These are phyloP conservation scores for Scomber scombrus DNA, from an alignment of 2,113 vertebrate genomes.

Conservation along the genomic window DNA sequence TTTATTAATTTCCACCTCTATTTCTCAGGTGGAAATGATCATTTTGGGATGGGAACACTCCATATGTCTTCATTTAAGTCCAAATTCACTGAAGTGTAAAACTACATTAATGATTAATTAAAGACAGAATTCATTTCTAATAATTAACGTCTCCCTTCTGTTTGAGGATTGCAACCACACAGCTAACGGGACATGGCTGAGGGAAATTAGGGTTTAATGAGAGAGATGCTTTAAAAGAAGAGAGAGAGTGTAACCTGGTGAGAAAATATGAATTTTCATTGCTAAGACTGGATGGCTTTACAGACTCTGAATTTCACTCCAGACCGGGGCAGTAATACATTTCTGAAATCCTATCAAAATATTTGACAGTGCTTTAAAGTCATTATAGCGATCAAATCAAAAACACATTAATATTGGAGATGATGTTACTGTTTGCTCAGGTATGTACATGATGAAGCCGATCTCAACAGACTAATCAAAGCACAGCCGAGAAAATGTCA, in stretches of 20 bases:
- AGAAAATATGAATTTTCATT: conserved; percentile 62
- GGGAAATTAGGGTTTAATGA: conserved; percentile 63
- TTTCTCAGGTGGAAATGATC: conserved; percentile 22
- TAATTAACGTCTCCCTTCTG: conserved; percentile 60
- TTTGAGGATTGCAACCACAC: conserved; percentile 39
- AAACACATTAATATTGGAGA: conserved; percentile 22
- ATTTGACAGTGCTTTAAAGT: conserved; percentile 44
- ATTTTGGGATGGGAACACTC: conserved; percentile 29
- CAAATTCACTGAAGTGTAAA: conserved; percentile 39
- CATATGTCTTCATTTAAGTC: conserved; percentile 27
- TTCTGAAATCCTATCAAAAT: conserved; percentile 42
- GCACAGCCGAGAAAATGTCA: conserved; percentile 59
- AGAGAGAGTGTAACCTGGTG: conserved; percentile 31
- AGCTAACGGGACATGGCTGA: conserved; percentile 40
- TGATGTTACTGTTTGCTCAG: conserved; percentile 24
- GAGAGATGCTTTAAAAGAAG: conserved; percentile 24
- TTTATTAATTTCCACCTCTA: neutral
- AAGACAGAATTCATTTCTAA: conserved; percentile 51
- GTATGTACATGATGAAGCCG: conserved; percentile 18
- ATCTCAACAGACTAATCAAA: conserved; percentile 40
- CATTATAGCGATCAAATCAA: conserved; percentile 40
- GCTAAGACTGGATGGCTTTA: conserved; percentile 48
- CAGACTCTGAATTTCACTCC: conserved; percentile 45
- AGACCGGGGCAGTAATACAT: conserved; percentile 53
- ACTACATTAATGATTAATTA: conserved; percentile 66